Base-by-base conservation (phyloP, 2,797 vertebrate species). In the Synanceia verrucosa region DNA sequence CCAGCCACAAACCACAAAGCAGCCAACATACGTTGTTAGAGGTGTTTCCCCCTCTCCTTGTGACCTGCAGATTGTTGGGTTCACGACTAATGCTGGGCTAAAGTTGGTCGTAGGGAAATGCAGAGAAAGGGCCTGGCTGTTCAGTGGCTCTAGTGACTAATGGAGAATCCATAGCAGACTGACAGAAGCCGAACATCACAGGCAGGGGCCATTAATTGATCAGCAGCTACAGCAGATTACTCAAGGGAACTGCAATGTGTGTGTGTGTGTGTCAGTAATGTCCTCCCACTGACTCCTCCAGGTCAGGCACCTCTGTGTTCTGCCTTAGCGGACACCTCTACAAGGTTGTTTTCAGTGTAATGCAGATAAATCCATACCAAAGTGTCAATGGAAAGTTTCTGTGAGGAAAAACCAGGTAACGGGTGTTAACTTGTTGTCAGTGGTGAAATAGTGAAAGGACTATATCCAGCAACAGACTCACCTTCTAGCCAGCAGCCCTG, bases 121-220 rank as follows among this genome's bases (percentile, higher is more conserved):
- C 57, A 65, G 74, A 81, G 70, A 79, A 81, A 66, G 69, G 68
- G 34, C 61, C 50, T 4, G 71, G 76, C 67, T 65, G 67, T 80
- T 84, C 62, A 47, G 65, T 43, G 70, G 74, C 55, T 69, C 48
- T 43, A 9, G 28, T 91, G 81, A 91, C 83, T 89, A 91, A 93
- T 90, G 85, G 80, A 71, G 75, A 88, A 92, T 92, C 91, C 68
- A 91, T 91, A 84, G 79, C 73, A 41, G 31, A 56, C 76, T 88
- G 90, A 93, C 89, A 90, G 76, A 57, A 76, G 44, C 79, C 2
- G 24, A 55, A 62, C 64, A 63, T 83, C 79, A 73, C 79, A 69
- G 77, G 83, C 83, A 73, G 67, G 59, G 73, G 76, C 75, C 79
- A 78, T 88, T 92, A 86, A 92, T 91, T 91, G 90, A 93, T 89